Evolutionary conservation across 1,140 invertebrate genomes (phyloP), one percentile per base, ranked within the genome.

Genomic region (Platyscapa corneri): DNA sequence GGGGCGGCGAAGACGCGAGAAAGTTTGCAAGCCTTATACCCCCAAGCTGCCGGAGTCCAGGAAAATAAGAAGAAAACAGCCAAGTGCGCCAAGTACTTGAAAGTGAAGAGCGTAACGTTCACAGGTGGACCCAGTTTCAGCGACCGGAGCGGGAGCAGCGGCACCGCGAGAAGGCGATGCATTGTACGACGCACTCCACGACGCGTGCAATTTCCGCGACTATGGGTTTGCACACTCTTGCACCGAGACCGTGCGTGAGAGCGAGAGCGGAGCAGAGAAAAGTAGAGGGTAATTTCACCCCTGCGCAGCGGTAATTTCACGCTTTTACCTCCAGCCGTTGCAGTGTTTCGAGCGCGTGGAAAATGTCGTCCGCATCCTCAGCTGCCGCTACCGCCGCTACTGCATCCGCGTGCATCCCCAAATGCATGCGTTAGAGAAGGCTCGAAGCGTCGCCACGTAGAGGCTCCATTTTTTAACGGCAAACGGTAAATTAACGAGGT

Each of bases 301-400:
- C 67, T 74, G 87, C 88, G 0, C 88, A 86, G 87, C 87, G 86
- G 89, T 89, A 92, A 92, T 92, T 92, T 92, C 90, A 92, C 91
- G 91, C 91, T 92, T 92, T 92, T 92, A 92, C 91, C 88, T 87
- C 86, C 87, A 42, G 88, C 88, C 87, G 88, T 18, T 34, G 3
- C 65, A 14, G 7, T 16, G 32, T 67, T 67, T 14, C 30, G 67
- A 20, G 67, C 88, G 84, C 87, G 82, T 90, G 88, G 88, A 90
- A 91, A 91, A 89, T 90, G 89, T 91, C 89, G 89, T 89, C 85
- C 86, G 81, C 87, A 49, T n/a, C 72, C 27, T 75, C 39, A 39
- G 72, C 42, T 75, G 18, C 72, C n/a, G 39, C 16, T 3, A 1
- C 72, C 27, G 49, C 76, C 18, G 49, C 49, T 14, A 56, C 64